These are phyloP conservation scores for Electrophaes corylata DNA, from an alignment of 2,888 invertebrate genomes.

Conservation along the genomic window DNA sequence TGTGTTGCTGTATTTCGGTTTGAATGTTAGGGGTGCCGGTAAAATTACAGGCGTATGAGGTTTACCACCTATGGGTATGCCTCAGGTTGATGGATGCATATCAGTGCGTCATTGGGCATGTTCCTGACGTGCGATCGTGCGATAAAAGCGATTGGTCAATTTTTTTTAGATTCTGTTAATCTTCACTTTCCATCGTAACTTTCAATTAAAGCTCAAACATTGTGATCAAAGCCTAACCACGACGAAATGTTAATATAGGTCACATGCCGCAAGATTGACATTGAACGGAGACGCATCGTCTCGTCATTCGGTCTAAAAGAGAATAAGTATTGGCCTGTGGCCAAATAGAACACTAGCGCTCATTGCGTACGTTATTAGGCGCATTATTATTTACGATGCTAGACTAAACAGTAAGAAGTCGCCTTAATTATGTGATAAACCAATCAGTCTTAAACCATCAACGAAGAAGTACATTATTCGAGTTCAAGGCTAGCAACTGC, in stretches of 20 bases:
- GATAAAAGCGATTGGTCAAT: too few species aligned
- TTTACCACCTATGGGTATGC: too few species aligned
- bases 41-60: too few species aligned
- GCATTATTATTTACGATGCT: slow-evolving; percentile 23
- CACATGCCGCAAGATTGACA: slow-evolving; percentile 67
- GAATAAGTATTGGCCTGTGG: slow-evolving; percentile 55
- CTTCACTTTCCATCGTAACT: not conserved
- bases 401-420: slow-evolving; percentile 32
- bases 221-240: slow-evolving; percentile 14
- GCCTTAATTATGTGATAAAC: slow-evolving; percentile 12
- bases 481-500: too few species aligned
- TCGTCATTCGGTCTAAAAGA: slow-evolving; percentile 55
- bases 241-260: slow-evolving; percentile 50
- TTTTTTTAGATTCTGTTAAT: too few species aligned
- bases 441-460: not conserved
- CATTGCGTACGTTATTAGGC: slow-evolving; percentile 26
- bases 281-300: slow-evolving; percentile 61
- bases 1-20: too few species aligned
- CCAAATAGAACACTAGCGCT: slow-evolving; percentile 62
- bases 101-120: too few species aligned
- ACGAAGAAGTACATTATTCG: too few species aligned
- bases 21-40: too few species aligned
- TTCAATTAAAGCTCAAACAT: slow-evolving; percentile 2
- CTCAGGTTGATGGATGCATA: too few species aligned
- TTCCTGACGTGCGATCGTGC: too few species aligned